phyloP scores from a whole-genome alignment of 2,797 vertebrate genomes.

The Lates japonicus region DNA sequence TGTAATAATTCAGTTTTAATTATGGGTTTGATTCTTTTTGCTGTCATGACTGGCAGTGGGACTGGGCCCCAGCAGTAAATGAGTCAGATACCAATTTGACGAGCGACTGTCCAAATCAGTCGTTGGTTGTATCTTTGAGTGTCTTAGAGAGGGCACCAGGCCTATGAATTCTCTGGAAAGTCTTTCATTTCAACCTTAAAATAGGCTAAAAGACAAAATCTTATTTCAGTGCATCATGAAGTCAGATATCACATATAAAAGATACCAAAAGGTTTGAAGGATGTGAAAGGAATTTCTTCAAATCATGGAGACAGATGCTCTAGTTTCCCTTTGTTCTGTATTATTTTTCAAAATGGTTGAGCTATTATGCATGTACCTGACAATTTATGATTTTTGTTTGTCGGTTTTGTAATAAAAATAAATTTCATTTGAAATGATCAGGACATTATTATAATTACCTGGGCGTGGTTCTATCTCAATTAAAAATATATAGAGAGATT shows the following conservation, averaged over 20 bases:
- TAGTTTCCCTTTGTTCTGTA: constrained; percentile 50
- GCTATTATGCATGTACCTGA: constrained; percentile 63
- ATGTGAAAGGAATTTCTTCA: constrained; percentile 32
- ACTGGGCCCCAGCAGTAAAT: background rate
- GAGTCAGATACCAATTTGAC: background rate
- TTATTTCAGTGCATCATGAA: constrained; percentile 3
- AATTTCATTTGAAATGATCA: constrained; percentile 60
- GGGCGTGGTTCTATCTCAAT: background rate
- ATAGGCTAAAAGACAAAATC: background rate
- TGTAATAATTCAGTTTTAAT: background rate
- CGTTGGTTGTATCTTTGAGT: background rate
- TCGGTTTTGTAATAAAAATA: constrained; percentile 69
- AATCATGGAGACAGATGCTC: constrained; percentile 18
- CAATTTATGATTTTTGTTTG: constrained; percentile 61
- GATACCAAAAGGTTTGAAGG: constrained; percentile 26
- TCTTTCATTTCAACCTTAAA: background rate
- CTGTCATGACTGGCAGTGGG: background rate
- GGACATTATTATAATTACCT: constrained; percentile 33
- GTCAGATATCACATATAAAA: background rate
- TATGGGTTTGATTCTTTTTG: background rate
- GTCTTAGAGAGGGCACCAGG: background rate
- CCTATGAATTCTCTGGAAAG: background rate
- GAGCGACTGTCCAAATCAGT: constrained; percentile 12
- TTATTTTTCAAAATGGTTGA: constrained; percentile 50
- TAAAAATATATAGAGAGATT: background rate